Conservation (phyloP, 2,888 invertebrate species). For the Aleiodes leptofemur region DNA sequence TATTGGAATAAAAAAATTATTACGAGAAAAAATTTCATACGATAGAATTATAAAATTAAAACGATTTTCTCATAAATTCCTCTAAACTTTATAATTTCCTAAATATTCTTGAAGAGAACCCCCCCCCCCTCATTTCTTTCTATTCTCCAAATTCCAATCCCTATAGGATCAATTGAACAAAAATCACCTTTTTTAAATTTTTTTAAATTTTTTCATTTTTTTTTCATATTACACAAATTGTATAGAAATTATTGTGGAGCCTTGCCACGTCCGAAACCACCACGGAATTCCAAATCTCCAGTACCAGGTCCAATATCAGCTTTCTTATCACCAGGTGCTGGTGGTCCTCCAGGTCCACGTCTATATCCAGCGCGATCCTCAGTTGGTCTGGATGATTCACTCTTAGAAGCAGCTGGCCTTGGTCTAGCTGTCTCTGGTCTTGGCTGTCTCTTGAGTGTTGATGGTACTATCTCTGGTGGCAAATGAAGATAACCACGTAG, state of each 20-base stretch:
- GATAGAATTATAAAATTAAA: no score
- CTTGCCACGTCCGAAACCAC: constrained; percentile 75
- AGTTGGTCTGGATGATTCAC: constrained; percentile 83
- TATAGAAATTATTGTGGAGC: constrained; percentile 67
- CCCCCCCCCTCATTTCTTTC: no score
- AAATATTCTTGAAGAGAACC: neutral
- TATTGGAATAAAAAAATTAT: no score
- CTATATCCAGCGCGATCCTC: constrained; percentile 92
- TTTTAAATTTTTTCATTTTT: constrained; percentile 48
- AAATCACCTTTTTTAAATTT: neutral
- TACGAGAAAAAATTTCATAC: no score
- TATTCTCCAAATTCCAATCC: no score
- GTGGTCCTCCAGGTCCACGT: constrained; percentile 81
- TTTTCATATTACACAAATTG: constrained; percentile 56
- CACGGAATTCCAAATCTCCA: constrained; percentile 92
- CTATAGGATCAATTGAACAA: neutral
- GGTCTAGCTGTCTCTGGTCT: constrained; percentile 91
- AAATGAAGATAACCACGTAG: constrained; percentile 96
- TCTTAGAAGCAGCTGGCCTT: constrained; percentile 82
- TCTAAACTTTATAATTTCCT: neutral
- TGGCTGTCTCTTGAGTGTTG: constrained; percentile 94
- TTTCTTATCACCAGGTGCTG: constrained; percentile 90
- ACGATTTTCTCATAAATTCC: no score
- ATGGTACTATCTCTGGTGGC: constrained; percentile 98
- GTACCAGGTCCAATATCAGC: constrained; percentile 98